A percentile compares a stretch with the other conserved stretches of the same genome.
phyloP scores from a whole-genome alignment of 2,113 vertebrate species.

The cat (Felis catus) region F.catus_Fca126_mat1.0 CM031425.1:11888501-11889000 shows the following conservation, averaged over 20 bases:
- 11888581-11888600: neutral
- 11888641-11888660: neutral
- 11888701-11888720: neutral
- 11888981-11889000: neutral
- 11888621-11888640: neutral
- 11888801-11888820: neutral
- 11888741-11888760: accelerated
- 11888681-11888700: neutral
- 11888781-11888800: neutral
- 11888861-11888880: neutral
- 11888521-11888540: conserved; percentile 32
- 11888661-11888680: neutral
- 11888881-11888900: neutral
- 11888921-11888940: neutral
- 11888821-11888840: neutral
- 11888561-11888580: neutral
- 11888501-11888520: neutral
- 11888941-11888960: neutral
- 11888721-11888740: accelerated
- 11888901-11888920: accelerated
- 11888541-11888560: neutral
- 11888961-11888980: neutral
- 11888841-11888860: neutral
- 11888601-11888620: conserved; percentile 19
- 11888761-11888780: neutral